phyloP scores from a whole-genome alignment of 1,140 invertebrate species.

The Drosophila kanapiae region DNA sequence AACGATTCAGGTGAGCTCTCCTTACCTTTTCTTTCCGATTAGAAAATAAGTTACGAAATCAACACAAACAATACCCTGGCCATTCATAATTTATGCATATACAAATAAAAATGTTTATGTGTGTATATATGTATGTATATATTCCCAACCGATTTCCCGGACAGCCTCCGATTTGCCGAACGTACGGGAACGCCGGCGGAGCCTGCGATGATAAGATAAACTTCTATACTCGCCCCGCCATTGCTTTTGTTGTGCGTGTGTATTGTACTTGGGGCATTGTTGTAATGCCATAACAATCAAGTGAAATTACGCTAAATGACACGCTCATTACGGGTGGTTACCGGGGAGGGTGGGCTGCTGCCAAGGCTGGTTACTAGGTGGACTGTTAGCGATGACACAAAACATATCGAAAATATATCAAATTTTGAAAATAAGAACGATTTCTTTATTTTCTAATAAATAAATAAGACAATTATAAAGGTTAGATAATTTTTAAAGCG shows the following conservation, averaged over 20 bases:
- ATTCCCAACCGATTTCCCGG: constrained; percentile 1
- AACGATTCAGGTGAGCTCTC: constrained; percentile 26
- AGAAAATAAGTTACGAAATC: constrained; percentile 21
- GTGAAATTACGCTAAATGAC: constrained; percentile 80
- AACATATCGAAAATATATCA: background rate
- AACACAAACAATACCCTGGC: constrained; percentile 11
- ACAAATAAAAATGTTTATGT: background rate
- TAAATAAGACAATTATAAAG: background rate
- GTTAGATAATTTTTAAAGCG: background rate
- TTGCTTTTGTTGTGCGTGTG: constrained; percentile 36
- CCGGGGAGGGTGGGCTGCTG: background rate
- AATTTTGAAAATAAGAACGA: background rate
- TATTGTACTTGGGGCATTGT: constrained; percentile 47
- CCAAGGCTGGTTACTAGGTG: background rate
- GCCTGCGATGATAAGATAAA: constrained; percentile 73
- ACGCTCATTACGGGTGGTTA: constrained; percentile 73
- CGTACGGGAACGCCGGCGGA: constrained; percentile 31
- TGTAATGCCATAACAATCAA: constrained; percentile 83
- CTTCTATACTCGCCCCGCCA: constrained; percentile 31
- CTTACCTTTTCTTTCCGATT: background rate
- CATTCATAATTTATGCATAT: constrained; percentile 40
- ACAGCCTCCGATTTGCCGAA: constrained; percentile 10
- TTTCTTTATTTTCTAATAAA: background rate
- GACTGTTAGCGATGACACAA: background rate
- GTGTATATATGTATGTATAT: background rate